Evolutionary conservation across 1,140 invertebrate species (phyloP), one percentile per base, ranked within the genome.

Genomic region (Rhizoglyphus robini): DNA sequence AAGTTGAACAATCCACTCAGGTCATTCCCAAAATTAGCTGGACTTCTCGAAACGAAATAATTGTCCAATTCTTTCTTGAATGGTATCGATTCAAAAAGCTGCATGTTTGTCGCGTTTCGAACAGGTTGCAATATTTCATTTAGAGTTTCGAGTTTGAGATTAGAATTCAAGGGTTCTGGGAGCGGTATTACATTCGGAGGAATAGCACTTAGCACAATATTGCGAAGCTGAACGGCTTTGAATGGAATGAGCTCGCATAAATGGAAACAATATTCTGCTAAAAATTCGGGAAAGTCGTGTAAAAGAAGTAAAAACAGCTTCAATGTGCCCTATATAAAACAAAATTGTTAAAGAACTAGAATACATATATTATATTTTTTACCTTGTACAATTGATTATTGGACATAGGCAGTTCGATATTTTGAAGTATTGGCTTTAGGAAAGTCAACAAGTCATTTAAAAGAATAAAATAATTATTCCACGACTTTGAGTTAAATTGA

Each of bases 191-290:
- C 98, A 70, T 94, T 96, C 38, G 94, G 81, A 15, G 96, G 96
- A 72, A 96, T 99, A 8, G 96, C 96, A 23, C 92, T 96, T 48
- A 99, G 78, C 57, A 99, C 95, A 8, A 99, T 79, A 75, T 99
- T 99, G 41, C 96, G 83, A 90, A 99, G 95, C 76, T 97, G 95
- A 70, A 99, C 95, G 74, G 96, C 99, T 75, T 99, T 99, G 0
- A 94, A 88, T 68, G 96, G 95, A 72, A 99, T 98, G 47, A 92
- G 92, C 77, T 99, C 96, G 76, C 96, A 98, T 77, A 99, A 96
- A n/a, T 90, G 88, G 74, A 97, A 98, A 74, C 99, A 93, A 75
- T 97, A 99, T 73, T 99, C 96, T 74, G 94, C 97, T 27, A 99
- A 80, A 74, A 99, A 97, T 75, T 99, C 96, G 0, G 96, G 96